A percentile compares a stretch with the other conserved stretches of the same genome.
Evolutionary conservation across 2,797 vertebrate species (phyloP).

Genomic region (Cyclura pinguis): DNA sequence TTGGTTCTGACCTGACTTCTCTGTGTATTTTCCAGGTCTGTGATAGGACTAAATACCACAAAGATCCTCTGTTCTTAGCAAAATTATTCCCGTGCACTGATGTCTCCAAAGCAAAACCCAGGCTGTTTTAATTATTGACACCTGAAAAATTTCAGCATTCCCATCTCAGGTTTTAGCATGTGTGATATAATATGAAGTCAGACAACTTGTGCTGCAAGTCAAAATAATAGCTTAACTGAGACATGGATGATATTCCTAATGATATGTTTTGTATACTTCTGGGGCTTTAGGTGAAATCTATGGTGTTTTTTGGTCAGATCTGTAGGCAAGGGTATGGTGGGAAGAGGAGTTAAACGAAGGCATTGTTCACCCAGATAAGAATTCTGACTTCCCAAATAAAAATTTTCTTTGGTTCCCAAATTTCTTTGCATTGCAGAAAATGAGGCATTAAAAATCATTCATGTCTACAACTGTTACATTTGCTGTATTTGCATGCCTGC

Average conservation of each 20-base stretch:
- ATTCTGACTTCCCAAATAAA: too few relatives aligned
- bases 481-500: too few relatives aligned
- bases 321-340: too few relatives aligned
- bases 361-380: too few relatives aligned
- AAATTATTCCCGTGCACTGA: not conserved
- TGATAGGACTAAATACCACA: not conserved
- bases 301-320: not conserved
- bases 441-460: too few relatives aligned
- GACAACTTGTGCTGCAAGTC: not conserved
- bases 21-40: not conserved
- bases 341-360: too few relatives aligned
- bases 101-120: not conserved
- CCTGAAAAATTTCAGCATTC: not conserved
- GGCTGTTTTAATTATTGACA: not conserved
- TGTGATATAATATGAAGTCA: not conserved
- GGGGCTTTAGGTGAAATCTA: not conserved
- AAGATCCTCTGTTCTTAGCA: not conserved
- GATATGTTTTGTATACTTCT: not conserved
- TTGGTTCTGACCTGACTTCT: not conserved
- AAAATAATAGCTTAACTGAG: not conserved
- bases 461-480: too few relatives aligned
- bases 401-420: too few relatives aligned
- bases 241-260: not conserved
- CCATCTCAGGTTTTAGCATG: not conserved
- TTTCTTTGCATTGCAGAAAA: too few relatives aligned